These are phyloP conservation scores for Steinernema khuongi DNA, from an alignment of 1,140 invertebrate species.

Conservation along the genomic window DNA sequence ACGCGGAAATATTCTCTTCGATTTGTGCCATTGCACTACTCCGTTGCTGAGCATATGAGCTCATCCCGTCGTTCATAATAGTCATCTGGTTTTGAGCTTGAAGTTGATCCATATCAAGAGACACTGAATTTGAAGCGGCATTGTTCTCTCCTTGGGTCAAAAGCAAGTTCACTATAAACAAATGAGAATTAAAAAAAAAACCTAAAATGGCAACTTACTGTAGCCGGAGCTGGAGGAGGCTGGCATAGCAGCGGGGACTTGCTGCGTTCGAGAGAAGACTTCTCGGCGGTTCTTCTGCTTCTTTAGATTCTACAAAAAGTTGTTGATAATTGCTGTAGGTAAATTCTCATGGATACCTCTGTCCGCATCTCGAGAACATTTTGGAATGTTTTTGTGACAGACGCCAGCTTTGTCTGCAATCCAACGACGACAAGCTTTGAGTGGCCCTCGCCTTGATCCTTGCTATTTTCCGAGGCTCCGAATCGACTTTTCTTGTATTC, in stretches of 20 bases:
- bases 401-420: slow-evolving; percentile 86
- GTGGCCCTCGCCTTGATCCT: slow-evolving; percentile 75
- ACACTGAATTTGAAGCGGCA: slow-evolving; percentile 37
- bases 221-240: slow-evolving; percentile 48
- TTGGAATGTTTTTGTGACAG: slow-evolving; percentile 94
- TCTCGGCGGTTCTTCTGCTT: slow-evolving; percentile 86
- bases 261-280: slow-evolving; percentile 71
- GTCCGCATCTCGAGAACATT: slow-evolving; percentile 80
- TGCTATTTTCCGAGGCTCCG: slow-evolving; percentile 64
- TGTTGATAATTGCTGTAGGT: background rate
- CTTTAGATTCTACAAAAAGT: slow-evolving; percentile 76
- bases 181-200: slow-evolving; percentile 4
- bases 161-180: slow-evolving; percentile 62
- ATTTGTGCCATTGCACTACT: slow-evolving; percentile 98
- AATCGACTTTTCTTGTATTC: slow-evolving; percentile 46
- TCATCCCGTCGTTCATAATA: slow-evolving; percentile 34
- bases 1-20: slow-evolving; percentile 94
- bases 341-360: slow-evolving; percentile 64
- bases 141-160: slow-evolving; percentile 62
- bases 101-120: slow-evolving; percentile 51
- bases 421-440: slow-evolving; percentile 89
- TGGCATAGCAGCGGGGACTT: slow-evolving; percentile 49
- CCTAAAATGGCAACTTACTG: slow-evolving; percentile 32
- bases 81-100: slow-evolving; percentile 9
- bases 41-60: slow-evolving; percentile 75